phyloP scores from a whole-genome alignment of 2,113 vertebrate species.

The Galemys pyrenaicus region DNA sequence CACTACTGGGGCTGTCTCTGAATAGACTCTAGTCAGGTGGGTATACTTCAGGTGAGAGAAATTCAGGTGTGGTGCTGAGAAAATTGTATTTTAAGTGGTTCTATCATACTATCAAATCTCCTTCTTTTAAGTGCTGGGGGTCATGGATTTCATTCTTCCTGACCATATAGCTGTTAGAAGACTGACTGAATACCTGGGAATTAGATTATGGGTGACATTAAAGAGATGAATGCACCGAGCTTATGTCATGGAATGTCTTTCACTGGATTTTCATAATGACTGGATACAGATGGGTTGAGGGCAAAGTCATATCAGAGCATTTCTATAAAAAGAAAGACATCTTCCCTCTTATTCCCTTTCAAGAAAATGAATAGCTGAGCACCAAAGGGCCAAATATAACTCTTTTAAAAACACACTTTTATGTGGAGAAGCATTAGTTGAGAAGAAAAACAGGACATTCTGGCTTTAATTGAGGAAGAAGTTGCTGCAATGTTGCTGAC shows the following conservation, averaged over 20 bases:
- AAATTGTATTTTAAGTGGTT: background rate
- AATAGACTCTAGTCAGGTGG: background rate
- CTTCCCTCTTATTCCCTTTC: slow-evolving; percentile 43
- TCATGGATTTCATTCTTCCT: background rate
- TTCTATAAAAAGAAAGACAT: slow-evolving; percentile 54
- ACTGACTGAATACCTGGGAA: background rate
- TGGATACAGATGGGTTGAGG: background rate
- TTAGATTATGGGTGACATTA: background rate
- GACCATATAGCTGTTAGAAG: background rate
- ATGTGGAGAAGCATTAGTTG: slow-evolving; percentile 32
- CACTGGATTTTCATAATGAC: slow-evolving; percentile 53
- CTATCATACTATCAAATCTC: too few species aligned
- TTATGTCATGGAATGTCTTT: slow-evolving; percentile 33
- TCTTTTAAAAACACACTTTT: slow-evolving; percentile 21
- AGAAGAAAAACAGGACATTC: background rate
- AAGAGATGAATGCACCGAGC: background rate
- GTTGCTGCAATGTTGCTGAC: background rate
- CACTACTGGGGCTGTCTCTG: background rate
- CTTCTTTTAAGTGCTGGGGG: background rate
- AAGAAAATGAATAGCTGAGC: slow-evolving; percentile 62
- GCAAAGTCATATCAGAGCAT: slow-evolving; percentile 53
- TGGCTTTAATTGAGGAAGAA: slow-evolving; percentile 43
- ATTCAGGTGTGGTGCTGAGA: background rate
- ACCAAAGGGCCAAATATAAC: background rate
- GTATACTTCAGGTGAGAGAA: background rate